Base-by-base conservation (phyloP, 2,888 invertebrate species). In the Aporophyla lueneburgensis region DNA sequence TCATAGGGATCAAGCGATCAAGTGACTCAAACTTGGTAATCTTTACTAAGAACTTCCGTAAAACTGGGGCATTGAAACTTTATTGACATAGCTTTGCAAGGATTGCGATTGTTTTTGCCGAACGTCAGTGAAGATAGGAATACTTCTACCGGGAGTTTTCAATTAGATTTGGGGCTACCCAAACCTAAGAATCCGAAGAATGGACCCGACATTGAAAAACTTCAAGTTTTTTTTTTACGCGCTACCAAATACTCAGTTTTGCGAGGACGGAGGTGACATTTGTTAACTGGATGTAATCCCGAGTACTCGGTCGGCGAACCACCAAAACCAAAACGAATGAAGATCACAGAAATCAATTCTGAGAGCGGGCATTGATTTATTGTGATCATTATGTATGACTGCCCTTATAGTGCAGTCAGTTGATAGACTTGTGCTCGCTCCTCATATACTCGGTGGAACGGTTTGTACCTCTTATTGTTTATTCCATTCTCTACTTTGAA, bases 11-110 rank as follows among this genome's bases (percentile, higher is more conserved):
- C 53, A 67, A 59, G 7, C 10, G 61, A 70, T 66, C 51, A 82
- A 58, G 71, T 40, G 62, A 19, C 53, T 67, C 49, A n/a, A 68
- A 83, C 67, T 83, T 78, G 3, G 27, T 78, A 68, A 69, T 68
- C 70, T 63, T 46, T n/a, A 14, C 21, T 51, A 74, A 58, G n/a
- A 33, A n/a, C 56, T 59, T 51, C 69, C 58, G 59, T 74, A 59
- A 78, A 53, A 19, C 27, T 27, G 33, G 1, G 33, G 33, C n/a
- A 74, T 68, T 65, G n/a, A 24, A 80, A 78, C 54, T 83, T 78
- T 77, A 68, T 63, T 72, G 59, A 33, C 7, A 16, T 58, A 24
- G 59, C 66, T 81, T 62, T 49, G 40, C 10, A 7, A 81, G 59
- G 54, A 67, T 71, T 63, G 19, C 6, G 5, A 65, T 73, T 73